Percentiles rank a stretch among this genome's conserved stretches.
phyloP scores from a whole-genome alignment of 2,797 vertebrate species.

The Sebastes reedi region DNA sequence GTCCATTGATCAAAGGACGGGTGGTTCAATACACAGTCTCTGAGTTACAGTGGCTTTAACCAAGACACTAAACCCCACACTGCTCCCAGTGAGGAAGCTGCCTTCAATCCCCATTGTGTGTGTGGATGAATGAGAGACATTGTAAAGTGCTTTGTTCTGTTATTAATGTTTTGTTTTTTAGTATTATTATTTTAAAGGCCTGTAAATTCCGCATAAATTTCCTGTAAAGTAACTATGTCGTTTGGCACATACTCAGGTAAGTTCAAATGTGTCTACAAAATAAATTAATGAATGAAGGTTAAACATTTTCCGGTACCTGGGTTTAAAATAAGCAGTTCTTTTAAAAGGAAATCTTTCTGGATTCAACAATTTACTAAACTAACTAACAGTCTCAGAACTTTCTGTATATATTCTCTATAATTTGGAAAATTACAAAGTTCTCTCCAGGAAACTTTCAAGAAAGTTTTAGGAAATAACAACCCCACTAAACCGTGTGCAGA shows the following conservation, averaged over 20 bases:
- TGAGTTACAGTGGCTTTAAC: rapidly evolving
- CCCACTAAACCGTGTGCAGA: not conserved
- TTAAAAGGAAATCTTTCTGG: not conserved
- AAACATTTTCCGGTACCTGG: too few relatives aligned
- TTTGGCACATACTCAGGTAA: not conserved
- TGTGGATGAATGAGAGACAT: not conserved
- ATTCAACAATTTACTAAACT: too few relatives aligned
- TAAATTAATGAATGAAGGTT: too few relatives aligned
- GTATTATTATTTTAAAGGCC: not conserved
- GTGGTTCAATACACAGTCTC: not conserved
- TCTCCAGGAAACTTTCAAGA: not conserved
- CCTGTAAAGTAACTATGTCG: not conserved
- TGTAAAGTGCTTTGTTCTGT: not conserved
- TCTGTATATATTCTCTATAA: not conserved
- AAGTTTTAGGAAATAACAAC: not conserved
- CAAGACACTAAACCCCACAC: not conserved
- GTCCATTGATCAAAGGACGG: not conserved
- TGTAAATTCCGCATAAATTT: not conserved
- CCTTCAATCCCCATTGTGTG: not conserved
- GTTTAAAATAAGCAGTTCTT: not conserved
- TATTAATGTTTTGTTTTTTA: not conserved
- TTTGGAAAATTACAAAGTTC: not conserved
- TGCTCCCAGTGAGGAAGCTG: not conserved
- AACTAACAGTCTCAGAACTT: not conserved
- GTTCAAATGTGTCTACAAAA: too few relatives aligned